These are phyloP conservation scores for Eudyptes chrysolophus DNA, from an alignment of 2,113 vertebrate species.

Conservation along the genomic window DNA sequence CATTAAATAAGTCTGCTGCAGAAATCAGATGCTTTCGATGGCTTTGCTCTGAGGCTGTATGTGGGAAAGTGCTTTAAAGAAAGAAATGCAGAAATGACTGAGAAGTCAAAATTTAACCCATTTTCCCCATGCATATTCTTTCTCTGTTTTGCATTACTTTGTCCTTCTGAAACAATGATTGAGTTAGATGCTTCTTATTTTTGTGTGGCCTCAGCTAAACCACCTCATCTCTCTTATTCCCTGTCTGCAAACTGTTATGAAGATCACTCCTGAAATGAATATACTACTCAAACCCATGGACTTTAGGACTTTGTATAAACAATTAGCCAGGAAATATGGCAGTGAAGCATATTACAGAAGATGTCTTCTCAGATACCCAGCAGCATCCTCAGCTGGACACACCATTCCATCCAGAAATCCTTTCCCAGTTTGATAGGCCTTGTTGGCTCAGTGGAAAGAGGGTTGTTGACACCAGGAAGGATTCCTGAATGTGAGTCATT, in stretches of 20 bases:
- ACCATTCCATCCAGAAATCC: background rate
- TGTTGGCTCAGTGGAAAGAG: background rate
- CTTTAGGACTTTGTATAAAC: background rate
- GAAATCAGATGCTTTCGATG: background rate
- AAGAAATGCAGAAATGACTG: background rate
- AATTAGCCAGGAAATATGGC: background rate
- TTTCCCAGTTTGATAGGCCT: background rate
- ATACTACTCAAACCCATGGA: background rate
- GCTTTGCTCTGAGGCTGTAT: background rate
- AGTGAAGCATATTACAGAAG: background rate
- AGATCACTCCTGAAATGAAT: background rate
- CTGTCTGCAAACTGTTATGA: background rate
- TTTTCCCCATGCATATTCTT: background rate
- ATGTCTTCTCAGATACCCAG: background rate
- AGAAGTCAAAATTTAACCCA: background rate
- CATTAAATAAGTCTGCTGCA: slow-evolving; percentile 22
- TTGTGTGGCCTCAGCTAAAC: background rate
- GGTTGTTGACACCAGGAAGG: background rate
- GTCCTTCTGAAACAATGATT: background rate
- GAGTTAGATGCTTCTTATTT: background rate
- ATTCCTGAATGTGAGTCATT: background rate
- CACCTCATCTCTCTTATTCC: background rate
- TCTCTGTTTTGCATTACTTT: background rate
- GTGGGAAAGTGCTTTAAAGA: background rate
- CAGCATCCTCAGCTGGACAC: background rate